Evolutionary conservation across 2,888 invertebrate genomes (phyloP), one percentile per base, ranked within the genome.

Genomic region (Macrosoma leucophasiata): DNA sequence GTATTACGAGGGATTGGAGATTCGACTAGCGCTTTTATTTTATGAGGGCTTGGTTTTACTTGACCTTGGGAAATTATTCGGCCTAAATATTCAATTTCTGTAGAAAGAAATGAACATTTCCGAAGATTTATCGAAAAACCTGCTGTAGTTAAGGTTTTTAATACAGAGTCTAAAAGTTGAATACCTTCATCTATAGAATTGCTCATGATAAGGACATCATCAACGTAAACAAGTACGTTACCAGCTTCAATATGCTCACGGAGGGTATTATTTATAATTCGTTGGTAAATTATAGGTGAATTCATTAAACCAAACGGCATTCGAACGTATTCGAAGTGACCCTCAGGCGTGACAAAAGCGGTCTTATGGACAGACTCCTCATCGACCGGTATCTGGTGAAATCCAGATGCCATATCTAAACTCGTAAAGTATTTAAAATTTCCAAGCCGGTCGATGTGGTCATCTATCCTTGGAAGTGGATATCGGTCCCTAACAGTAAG

Each of bases 231-330:
- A 2, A 15, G 8, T 6, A 27, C 18, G 5, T 17, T 13, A 5
- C 17, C 17, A 5, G 4, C 17, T 17, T 17, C 17, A 7, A 17
- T 17, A 17, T 17, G 7, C 7, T 17, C 17, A 7, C 17, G 17
- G 4, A 17, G 7, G 4, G 17, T 17, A 5, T 42, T 33, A 21
- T 57, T 49, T 31, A 66, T 57, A 3, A 57, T 39, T 13, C 54
- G 39, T 27, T 64, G 60, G 32, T 63, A 70, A 1, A 55, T 50
- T 2, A 52, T 43, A 3, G 62, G 62, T 0, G 70, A 59, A 30
- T 67, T 67, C 1, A 42, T 34, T 2, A 69, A 42, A 4, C 64
- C 66, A 31, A 66, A 74, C 2, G 62, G 58, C 57, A 68, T 56
- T 2, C 50, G 32, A n/a, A 51, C 43, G 29, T 52, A 65, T 41